Conservation (phyloP, 2,797 vertebrate genomes). For the Neostethus bicornis region DNA sequence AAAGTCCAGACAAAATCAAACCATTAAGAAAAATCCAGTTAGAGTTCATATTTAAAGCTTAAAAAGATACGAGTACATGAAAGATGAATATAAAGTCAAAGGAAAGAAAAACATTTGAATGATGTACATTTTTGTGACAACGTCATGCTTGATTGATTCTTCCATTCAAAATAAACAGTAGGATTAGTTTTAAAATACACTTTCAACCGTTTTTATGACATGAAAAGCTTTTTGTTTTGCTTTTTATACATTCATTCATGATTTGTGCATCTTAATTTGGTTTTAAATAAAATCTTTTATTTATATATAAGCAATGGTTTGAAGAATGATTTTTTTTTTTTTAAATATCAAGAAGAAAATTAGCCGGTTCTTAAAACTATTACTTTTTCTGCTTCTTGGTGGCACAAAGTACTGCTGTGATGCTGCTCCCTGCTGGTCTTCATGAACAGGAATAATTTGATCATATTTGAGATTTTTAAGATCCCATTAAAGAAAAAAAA, state of each 20-base stretch:
- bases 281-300: too few relatives aligned
- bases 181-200: too few relatives aligned
- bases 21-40: constrained; percentile 1
- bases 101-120: constrained; percentile 15
- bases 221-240: too few relatives aligned
- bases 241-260: too few relatives aligned
- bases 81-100: background rate
- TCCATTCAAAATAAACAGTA: too few relatives aligned
- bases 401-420: constrained; percentile 9
- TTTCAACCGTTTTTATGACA: too few relatives aligned
- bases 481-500: constrained; percentile 1
- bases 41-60: constrained; percentile 5
- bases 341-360: too few relatives aligned
- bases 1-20: constrained; percentile 6
- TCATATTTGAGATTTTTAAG: constrained; percentile 13
- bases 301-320: too few relatives aligned
- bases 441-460: background rate
- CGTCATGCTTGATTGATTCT: constrained; percentile 12
- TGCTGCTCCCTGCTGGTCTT: constrained; percentile 20
- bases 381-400: background rate
- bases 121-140: constrained; percentile 30
- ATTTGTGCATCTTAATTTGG: too few relatives aligned
- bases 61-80: background rate
- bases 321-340: too few relatives aligned
- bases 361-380: background rate